Evolutionary conservation across 2,888 invertebrate species (phyloP).

Genomic region (Hydrotaea cyrtoneurina): DNA sequence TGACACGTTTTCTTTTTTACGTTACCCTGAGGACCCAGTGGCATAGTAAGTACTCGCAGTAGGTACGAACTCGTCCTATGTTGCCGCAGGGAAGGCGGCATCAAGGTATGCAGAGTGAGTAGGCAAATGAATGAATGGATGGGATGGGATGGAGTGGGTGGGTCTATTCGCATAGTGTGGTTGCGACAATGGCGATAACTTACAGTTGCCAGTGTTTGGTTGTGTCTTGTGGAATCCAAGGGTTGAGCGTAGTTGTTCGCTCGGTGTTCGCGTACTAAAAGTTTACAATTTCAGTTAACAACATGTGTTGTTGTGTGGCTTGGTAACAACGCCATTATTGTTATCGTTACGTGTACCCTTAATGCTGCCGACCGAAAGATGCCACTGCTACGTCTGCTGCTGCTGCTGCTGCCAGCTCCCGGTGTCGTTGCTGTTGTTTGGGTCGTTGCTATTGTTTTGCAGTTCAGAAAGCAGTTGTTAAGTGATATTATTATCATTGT

Average conservation of each 20-base stretch:
- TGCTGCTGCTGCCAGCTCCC: neutral
- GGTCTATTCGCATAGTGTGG: no score
- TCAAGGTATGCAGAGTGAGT: neutral
- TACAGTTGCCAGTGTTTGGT: neutral
- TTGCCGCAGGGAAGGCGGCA: no score
- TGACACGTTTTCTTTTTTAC: slow-evolving; percentile 17
- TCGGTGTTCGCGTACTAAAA: neutral
- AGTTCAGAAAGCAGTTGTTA: slow-evolving; percentile 44
- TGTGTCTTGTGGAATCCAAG: neutral
- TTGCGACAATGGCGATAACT: neutral
- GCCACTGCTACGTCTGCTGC: neutral
- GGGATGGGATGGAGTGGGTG: neutral
- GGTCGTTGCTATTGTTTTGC: slow-evolving; percentile 9
- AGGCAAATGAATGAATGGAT: neutral
- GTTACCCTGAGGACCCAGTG: neutral
- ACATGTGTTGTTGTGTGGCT: slow-evolving; percentile 6
- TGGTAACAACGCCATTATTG: neutral
- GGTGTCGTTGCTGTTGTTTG: neutral
- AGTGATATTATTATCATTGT: slow-evolving; percentile 38
- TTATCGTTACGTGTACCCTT: neutral
- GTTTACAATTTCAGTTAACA: slow-evolving; percentile 25
- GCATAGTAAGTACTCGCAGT: neutral
- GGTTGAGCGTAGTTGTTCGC: neutral
- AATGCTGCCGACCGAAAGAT: neutral
- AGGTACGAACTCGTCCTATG: neutral